Percentiles rank a stretch among this genome's conserved stretches.
Evolutionary conservation across 2,888 invertebrate genomes (phyloP).

Genomic region (Sycophila texana): DNA sequence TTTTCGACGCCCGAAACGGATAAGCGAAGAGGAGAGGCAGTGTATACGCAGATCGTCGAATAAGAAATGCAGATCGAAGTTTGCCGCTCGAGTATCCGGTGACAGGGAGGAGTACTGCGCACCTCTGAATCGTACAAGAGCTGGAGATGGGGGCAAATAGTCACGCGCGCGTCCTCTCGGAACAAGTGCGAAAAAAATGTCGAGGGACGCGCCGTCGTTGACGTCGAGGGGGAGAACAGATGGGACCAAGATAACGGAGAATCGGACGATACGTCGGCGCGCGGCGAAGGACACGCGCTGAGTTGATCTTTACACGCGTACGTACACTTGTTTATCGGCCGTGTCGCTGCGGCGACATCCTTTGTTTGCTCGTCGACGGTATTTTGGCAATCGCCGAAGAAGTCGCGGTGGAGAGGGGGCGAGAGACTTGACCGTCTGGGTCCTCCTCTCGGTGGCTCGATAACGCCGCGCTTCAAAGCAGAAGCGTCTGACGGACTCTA

Average conservation of each 20-base stretch:
- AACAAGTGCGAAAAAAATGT: not conserved
- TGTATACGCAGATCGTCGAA: not conserved
- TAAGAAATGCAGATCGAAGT: slow-evolving; percentile 11
- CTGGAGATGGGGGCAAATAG: too few species aligned
- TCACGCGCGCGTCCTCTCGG: too few species aligned
- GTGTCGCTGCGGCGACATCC: slow-evolving; percentile 25
- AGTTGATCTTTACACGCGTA: slow-evolving; percentile 2
- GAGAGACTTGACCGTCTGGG: not conserved
- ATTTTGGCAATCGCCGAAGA: slow-evolving; percentile 29
- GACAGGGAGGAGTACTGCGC: too few species aligned
- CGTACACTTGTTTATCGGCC: slow-evolving; percentile 20
- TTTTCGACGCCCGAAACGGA: too few species aligned
- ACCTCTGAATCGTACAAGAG: too few species aligned
- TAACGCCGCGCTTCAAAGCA: not conserved
- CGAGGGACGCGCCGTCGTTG: not conserved
- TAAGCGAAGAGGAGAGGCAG: too few species aligned
- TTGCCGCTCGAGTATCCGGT: not conserved
- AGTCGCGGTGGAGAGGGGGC: not conserved
- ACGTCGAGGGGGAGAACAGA: not conserved
- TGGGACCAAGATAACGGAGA: not conserved
- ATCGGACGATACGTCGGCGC: not conserved
- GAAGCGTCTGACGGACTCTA: slow-evolving; percentile 1
- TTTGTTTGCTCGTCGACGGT: slow-evolving; percentile 34
- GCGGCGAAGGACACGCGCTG: slow-evolving; percentile 19
- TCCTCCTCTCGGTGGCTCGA: not conserved